Evolutionary conservation across 2,888 invertebrate genomes (phyloP), one percentile per base, ranked within the genome.

Genomic region (Smittia aterrima): DNA sequence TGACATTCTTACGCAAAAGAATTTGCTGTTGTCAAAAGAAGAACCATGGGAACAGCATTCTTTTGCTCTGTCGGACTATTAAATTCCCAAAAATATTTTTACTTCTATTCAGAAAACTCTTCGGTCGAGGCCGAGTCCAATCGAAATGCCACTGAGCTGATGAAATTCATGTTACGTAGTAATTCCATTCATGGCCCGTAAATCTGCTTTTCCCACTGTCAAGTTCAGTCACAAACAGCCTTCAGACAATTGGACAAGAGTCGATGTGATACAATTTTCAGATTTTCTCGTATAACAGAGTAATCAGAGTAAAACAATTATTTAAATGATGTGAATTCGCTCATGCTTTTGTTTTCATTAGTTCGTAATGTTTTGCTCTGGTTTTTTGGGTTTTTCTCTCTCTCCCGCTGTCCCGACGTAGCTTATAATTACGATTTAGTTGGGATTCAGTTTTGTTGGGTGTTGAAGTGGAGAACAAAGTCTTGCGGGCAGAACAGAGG

Each of bases 301-400:
- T 67, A 67, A 67, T 67, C 67, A 40, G 67, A 67, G 67, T 40
- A 67, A 38, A 67, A 40, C 67, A 67, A 27, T 67, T 67, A 67
- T 67, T 67, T 67, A 67, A 67, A 67, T 67, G 67, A 67, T 67
- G 67, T 38, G 67, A 67, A 67, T 67, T 20, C 16, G 18, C 16
- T 20, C 58, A 18, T 58, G 58, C 58, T 58, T 58, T 58, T 58
- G 58, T n/a, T 58, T 58, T 58, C 58, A 58, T 58, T 58, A 18
- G 18, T 18, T 20, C 11, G 18, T 18, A 58, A 58, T 22, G 18
- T 20, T 58, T 58, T 20, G 20, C 22, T 58, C 58, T 58, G 53
- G 53, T 47, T 47, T 47, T 18, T 47, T 3, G 53, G 53, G 6
- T 47, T 47, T 47, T 47, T 47, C 32, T 6, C 32, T 32, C 32